Percentiles rank a stretch among this genome's conserved stretches.
These are phyloP conservation scores for Gastrophysa polygoni DNA, from an alignment of 2,888 invertebrate genomes.

Conservation along the genomic window DNA sequence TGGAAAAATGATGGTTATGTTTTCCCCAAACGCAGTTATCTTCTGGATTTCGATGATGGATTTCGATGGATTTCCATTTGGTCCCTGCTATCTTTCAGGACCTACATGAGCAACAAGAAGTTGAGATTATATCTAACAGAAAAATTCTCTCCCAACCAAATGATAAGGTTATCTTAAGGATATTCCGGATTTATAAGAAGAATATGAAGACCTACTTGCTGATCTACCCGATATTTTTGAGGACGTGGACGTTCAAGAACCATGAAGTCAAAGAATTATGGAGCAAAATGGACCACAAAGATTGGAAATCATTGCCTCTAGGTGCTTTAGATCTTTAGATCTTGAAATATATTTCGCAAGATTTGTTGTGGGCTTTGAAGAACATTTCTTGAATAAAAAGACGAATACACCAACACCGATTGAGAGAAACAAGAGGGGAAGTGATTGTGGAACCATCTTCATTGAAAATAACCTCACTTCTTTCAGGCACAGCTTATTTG, in stretches of 20 bases:
- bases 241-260: background rate
- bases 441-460: too few relatives aligned
- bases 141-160: too few relatives aligned
- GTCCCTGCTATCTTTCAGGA: background rate
- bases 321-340: background rate
- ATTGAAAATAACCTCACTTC: background rate
- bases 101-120: background rate
- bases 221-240: background rate
- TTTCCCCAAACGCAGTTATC: background rate
- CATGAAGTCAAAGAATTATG: background rate
- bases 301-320: background rate
- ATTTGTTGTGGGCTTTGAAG: background rate
- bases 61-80: background rate
- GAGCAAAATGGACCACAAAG: background rate
- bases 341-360: conserved; percentile 2
- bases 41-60: background rate
- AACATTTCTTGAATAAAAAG: background rate
- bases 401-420: background rate
- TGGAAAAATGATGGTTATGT: background rate
- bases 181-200: background rate
- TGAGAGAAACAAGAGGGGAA: background rate
- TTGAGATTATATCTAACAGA: background rate
- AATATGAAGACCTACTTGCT: background rate
- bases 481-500: conserved; percentile 5
- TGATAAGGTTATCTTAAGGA: background rate